phyloP scores from a whole-genome alignment of 2,797 vertebrate species.

The Tiaroga cobitis region DNA sequence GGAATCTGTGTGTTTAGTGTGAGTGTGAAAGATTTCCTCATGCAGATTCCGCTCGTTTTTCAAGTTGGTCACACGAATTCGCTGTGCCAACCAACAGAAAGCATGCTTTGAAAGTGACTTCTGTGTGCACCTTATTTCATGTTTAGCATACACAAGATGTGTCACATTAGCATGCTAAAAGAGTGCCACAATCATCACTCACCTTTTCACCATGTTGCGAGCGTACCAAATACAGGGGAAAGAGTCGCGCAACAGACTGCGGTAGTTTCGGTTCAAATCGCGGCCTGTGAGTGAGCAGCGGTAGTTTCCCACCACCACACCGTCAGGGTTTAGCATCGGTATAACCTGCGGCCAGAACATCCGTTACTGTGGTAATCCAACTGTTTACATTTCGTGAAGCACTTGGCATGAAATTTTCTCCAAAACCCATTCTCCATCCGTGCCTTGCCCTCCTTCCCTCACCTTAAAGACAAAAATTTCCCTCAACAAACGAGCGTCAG shows the following conservation, averaged over 20 bases:
- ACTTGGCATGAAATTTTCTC: neutral
- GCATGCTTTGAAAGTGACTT: neutral
- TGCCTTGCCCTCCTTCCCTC: slow-evolving; percentile 19
- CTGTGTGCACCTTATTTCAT: neutral
- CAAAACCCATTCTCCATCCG: neutral
- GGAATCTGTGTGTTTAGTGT: neutral
- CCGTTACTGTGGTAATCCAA: neutral
- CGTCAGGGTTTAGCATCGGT: slow-evolving; percentile 95
- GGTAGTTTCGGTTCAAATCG: slow-evolving; percentile 91
- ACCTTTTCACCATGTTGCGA: slow-evolving; percentile 89
- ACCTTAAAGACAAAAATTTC: slow-evolving; percentile 91
- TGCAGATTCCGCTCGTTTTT: neutral
- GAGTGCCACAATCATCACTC: slow-evolving; percentile 42
- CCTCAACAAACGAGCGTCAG: slow-evolving; percentile 85
- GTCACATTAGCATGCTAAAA: neutral
- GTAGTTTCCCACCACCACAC: slow-evolving; percentile 93
- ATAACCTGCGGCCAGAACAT: slow-evolving; percentile 74
- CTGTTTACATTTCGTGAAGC: neutral
- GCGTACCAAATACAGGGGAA: slow-evolving; percentile 91
- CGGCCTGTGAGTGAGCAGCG: slow-evolving; percentile 89
- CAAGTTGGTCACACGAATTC: neutral
- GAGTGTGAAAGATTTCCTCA: neutral
- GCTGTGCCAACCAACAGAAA: neutral
- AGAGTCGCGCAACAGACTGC: slow-evolving; percentile 75
- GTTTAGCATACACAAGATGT: neutral